Base-by-base conservation (phyloP, 2,888 invertebrate genomes). In the Ecliptopera silaceata region DNA sequence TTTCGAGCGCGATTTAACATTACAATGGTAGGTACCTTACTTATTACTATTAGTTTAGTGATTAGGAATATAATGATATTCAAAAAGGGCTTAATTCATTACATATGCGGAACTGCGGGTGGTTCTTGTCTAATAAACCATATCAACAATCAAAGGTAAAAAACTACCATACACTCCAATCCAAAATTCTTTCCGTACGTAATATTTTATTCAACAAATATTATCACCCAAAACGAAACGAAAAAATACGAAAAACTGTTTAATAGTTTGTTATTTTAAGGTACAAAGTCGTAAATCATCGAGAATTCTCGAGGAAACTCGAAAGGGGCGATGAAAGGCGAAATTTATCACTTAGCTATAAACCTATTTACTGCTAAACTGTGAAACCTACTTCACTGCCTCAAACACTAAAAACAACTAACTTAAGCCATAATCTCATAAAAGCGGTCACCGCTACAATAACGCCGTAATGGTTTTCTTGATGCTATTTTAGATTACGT, bases 1-100 rank as follows among this genome's bases (percentile, higher is more conserved):
- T 72, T 79, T 72, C 59, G 71, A 69, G 65, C 68, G 65, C 65
- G 61, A 72, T 66, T 86, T 83, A 77, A 71, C 82, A 83, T 86
- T 77, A 82, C 75, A 84, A 85, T 77, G n/a, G n/a, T n/a, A 68
- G 63, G 48, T 65, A 64, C 70, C 71, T 76, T 79, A 71, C 78
- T 74, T 77, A 79, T 72, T 72, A 66, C 31, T 74, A 83, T 86
- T 85, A 84, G 80, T 70, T 69, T 38, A 53, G 39, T 71, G 72
- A 83, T 83, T 83, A 78, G 72, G 62, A 63, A 69, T n/a, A 76
- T 80, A 78, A 80, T 79, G 64, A 65, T 42, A 29, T 20, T 42
- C 38, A 38, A 41, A 34, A 44, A 61, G 62, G 55, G 42, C 38
- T 38, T 43, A 43, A 46, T 41, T 46, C 26, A 41, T 45, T 61